A percentile compares a stretch with the other conserved stretches of the same genome.
Evolutionary conservation across 2,113 vertebrate genomes (phyloP).

Genomic region (Junco hyemalis): DNA sequence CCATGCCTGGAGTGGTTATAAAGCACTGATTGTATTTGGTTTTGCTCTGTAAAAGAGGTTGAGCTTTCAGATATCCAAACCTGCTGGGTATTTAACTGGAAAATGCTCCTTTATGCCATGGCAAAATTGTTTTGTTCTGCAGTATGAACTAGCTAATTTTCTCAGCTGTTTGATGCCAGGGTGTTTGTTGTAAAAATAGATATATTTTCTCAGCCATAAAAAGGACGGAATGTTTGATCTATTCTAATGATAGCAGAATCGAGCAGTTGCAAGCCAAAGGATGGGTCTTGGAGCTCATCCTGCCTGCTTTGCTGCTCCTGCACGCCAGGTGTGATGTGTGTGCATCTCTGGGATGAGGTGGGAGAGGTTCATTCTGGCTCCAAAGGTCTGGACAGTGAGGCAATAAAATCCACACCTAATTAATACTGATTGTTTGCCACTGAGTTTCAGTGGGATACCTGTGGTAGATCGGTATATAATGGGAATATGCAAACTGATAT

Average conservation of each 20-base stretch:
- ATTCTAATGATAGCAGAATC: not conserved
- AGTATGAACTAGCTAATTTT: not conserved
- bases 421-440: not conserved
- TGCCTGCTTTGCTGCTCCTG: not conserved
- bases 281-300: not conserved
- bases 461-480: not conserved
- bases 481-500: not conserved
- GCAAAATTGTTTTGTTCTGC: not conserved
- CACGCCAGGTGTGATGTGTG: accelerated
- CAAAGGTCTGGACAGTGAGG: not conserved
- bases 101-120: not conserved
- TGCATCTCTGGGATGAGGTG: not conserved
- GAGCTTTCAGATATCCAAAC: not conserved
- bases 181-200: conserved; percentile 11
- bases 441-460: not conserved
- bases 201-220: not conserved
- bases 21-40: not conserved
- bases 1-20: not conserved
- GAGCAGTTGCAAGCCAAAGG: not conserved
- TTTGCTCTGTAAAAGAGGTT: not conserved
- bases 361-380: not conserved
- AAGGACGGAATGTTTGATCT: not conserved
- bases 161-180: not conserved
- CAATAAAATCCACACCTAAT: not conserved
- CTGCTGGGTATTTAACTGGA: not conserved